Percentiles rank a stretch among this genome's conserved stretches.
phyloP scores from a whole-genome alignment of 2,113 vertebrate species.

The Corvus hawaiiensis region DNA sequence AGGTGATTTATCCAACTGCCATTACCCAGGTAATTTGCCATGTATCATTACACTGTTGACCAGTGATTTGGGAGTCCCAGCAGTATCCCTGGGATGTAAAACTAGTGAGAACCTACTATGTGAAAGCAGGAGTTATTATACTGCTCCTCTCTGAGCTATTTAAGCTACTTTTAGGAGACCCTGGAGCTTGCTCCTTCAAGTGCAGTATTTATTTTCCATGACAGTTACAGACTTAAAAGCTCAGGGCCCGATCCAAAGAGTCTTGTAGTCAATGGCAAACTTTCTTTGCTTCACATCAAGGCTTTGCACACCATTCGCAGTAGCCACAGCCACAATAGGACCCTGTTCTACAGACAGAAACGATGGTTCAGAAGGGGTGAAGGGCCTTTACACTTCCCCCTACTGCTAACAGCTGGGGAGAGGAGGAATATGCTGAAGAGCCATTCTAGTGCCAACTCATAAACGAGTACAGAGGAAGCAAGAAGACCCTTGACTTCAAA shows the following conservation, averaged over 20 bases:
- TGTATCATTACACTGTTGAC: slow-evolving; percentile 52
- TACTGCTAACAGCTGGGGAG: neutral
- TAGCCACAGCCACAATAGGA: neutral
- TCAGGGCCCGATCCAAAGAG: neutral
- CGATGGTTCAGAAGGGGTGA: neutral
- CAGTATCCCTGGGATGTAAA: slow-evolving; percentile 37
- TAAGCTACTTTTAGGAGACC: slow-evolving; percentile 48
- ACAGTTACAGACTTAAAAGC: slow-evolving; percentile 44
- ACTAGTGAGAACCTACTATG: slow-evolving; percentile 20
- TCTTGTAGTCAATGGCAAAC: neutral
- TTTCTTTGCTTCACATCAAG: neutral
- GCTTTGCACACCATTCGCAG: neutral
- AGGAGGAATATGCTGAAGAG: neutral
- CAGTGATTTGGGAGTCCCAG: slow-evolving; percentile 57
- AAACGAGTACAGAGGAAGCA: neutral
- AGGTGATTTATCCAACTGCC: slow-evolving; percentile 47
- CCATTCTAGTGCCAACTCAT: neutral
- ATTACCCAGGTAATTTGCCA: slow-evolving; percentile 55
- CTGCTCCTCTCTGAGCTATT: slow-evolving; percentile 30
- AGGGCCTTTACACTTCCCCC: neutral
- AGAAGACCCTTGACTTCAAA: neutral
- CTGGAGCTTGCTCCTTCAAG: slow-evolving; percentile 49
- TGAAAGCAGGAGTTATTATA: slow-evolving; percentile 44
- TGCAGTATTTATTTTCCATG: slow-evolving; percentile 43
- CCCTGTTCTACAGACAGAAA: neutral